phyloP scores from a whole-genome alignment of 2,113 vertebrate species.

The Catharus bicknelli region DNA sequence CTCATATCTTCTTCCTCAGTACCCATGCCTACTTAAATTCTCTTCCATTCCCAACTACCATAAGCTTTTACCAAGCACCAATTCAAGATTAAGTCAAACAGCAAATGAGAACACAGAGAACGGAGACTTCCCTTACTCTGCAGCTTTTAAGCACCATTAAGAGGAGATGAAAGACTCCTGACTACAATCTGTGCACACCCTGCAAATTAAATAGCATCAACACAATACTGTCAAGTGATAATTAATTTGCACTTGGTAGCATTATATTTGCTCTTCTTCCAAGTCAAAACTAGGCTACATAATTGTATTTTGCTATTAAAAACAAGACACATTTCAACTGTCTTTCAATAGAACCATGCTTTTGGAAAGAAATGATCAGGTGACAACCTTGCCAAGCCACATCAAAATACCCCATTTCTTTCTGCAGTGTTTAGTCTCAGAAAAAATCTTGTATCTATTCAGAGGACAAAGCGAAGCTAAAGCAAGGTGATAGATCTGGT shows the following conservation, averaged over 20 bases:
- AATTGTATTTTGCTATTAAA: neutral
- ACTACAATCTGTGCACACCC: neutral
- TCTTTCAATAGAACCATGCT: neutral
- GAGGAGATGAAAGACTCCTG: slow-evolving; percentile 36
- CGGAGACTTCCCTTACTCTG: slow-evolving; percentile 4
- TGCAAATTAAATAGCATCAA: slow-evolving; percentile 42
- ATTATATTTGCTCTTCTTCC: neutral
- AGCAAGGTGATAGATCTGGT: neutral
- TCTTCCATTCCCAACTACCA: neutral
- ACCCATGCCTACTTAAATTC: accelerated
- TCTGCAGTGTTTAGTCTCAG: neutral
- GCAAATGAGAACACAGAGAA: neutral
- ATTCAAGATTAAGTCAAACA: neutral
- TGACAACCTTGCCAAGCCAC: neutral
- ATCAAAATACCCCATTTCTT: neutral
- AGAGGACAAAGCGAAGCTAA: neutral
- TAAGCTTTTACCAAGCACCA: neutral
- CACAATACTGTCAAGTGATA: neutral
- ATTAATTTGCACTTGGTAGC: neutral
- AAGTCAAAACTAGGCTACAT: neutral
- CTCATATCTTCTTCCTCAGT: neutral
- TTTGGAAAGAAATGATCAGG: neutral
- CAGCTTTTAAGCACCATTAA: slow-evolving; percentile 11
- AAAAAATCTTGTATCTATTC: neutral
- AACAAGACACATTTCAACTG: neutral